Evolutionary conservation across 2,797 vertebrate species (phyloP), one percentile per base, ranked within the genome.

Genomic region (Spinus olivaceus): DNA sequence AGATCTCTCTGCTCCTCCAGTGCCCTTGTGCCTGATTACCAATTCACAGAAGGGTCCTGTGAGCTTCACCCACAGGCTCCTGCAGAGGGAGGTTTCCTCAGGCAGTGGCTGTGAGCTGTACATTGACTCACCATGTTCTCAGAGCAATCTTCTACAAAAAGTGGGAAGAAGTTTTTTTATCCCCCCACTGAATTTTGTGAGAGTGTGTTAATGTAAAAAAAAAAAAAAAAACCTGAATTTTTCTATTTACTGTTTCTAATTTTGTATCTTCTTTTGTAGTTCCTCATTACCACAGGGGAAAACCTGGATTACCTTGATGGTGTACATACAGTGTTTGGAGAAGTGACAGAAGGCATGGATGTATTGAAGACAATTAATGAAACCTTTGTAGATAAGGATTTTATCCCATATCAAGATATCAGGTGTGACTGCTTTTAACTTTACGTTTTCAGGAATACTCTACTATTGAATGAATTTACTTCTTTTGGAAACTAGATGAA

Each of bases 371-470:
- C 99, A 97, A 99, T 99, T 90, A 99, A 99, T 9, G 99, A 99
- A 97, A 93, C 98, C 28, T 99, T 99, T 92, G 99, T 99, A 61
- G 99, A 99, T 96, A 99, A 98, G 87, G 98, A 99, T 92, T 99
- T 99, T 96, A 97, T 99, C 74, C 99, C 99, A 0, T 99, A 98
- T 97, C 99, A 99, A 94, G 99, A 99, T 94, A 99, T 99, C 97
- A 99, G 99, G 99, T 99, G 16, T 94, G 95, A 79, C 59, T 94
- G 44, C 17, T 89, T 80, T 81, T 93, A 80, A 35, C 9, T 86
- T 53, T 46, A 7, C 16, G 28, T 92, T 88, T 61, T 86, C 35
- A 66, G 54, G 14, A 79, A 61, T 78, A 22, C 30, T 10, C 66
- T 70, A 11, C 44, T 41, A 35, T 73, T 27, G 20, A 56, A 37